Conservation (phyloP, 1,140 invertebrate genomes). For the Drosophila ananassae region DNA sequence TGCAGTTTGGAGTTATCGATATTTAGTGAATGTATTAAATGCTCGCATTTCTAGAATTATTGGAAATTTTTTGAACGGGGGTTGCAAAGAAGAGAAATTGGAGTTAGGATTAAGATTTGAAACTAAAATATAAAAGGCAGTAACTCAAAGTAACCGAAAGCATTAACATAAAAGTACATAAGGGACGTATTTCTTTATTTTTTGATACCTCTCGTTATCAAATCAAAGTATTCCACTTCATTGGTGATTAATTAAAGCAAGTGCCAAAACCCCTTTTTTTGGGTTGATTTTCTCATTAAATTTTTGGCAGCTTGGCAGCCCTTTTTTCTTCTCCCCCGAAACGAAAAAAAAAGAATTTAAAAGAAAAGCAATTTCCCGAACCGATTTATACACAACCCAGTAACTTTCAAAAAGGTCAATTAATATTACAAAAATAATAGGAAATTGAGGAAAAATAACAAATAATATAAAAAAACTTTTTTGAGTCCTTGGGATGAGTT, state of each 20-base stretch:
- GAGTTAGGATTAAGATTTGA: conserved; percentile 12
- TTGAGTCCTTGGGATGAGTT: not conserved
- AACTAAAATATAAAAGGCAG: conserved; percentile 1
- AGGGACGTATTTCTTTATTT: not conserved
- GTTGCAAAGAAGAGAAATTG: conserved; percentile 29
- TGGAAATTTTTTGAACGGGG: conserved; percentile 22
- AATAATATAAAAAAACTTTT: not conserved
- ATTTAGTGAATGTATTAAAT: conserved; percentile 39
- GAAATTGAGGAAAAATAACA: conserved; percentile 7
- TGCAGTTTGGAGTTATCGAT: conserved; percentile 21
- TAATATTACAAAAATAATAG: conserved; percentile 26
- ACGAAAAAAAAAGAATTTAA: not conserved
- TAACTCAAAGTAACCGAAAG: conserved; percentile 12
- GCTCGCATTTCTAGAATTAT: conserved; percentile 39
- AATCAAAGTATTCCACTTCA: not conserved
- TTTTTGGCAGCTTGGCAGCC: conserved; percentile 20
- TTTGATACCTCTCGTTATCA: conserved; percentile 1
- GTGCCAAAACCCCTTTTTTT: not conserved
- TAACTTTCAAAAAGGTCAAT: conserved; percentile 37
- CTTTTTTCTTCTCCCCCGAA: not conserved
- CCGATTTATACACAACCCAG: conserved; percentile 24
- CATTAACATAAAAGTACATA: not conserved
- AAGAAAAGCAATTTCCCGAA: conserved; percentile 31
- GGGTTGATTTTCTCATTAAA: conserved; percentile 32
- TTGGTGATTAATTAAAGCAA: conserved; percentile 14